phyloP scores from a whole-genome alignment of 1,140 invertebrate species.

The Polypedilum vanderplanki region DNA sequence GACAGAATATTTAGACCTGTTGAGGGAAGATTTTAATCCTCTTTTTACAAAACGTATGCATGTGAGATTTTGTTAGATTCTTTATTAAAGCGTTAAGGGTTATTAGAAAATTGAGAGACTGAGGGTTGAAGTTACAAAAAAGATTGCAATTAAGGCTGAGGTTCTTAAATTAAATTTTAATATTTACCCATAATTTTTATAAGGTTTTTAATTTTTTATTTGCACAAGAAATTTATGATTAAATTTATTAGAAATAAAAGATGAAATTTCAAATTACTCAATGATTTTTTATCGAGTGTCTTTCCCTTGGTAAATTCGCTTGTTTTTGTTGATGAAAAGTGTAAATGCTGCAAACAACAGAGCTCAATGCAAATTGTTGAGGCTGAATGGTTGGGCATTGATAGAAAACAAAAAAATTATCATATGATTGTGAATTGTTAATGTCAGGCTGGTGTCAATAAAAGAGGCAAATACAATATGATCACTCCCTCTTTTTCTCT shows the following conservation, averaged over 20 bases:
- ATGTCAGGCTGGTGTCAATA: neutral
- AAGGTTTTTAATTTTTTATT: no score
- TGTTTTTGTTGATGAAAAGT: slow-evolving; percentile 13
- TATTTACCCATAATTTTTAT: no score
- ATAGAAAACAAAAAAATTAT: slow-evolving; percentile 10
- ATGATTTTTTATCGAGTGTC: neutral
- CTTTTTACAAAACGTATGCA: neutral
- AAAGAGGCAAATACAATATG: neutral
- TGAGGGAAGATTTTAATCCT: neutral
- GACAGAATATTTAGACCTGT: neutral
- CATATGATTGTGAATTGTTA: neutral
- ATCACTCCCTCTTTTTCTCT: neutral
- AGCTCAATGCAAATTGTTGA: neutral
- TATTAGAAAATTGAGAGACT: neutral
- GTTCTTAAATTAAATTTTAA: no score
- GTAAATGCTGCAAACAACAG: neutral
- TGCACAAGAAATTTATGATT: no score
- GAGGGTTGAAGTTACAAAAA: neutral
- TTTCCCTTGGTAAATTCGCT: neutral
- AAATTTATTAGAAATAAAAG: no score
- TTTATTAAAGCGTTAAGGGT: slow-evolving; percentile 5
- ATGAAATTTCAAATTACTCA: no score
- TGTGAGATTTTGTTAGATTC: neutral
- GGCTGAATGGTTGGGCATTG: neutral
- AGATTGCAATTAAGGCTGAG: no score